These are phyloP conservation scores for Tribolium madens DNA, from an alignment of 1,140 invertebrate species.

Conservation along the genomic window DNA sequence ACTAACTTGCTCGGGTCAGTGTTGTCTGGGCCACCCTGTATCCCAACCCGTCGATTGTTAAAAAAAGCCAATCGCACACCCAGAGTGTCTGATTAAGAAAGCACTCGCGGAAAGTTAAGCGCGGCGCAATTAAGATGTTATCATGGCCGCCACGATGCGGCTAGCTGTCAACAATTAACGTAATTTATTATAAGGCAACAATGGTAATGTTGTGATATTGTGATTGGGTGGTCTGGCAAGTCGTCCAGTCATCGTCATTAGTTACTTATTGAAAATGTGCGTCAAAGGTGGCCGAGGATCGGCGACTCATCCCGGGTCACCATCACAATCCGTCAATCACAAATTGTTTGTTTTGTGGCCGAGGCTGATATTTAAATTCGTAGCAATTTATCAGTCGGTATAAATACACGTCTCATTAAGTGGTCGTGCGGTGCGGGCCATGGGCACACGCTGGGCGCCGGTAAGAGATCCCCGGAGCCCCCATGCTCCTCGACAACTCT, in stretches of 20 bases:
- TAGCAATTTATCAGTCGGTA: conserved; percentile 41
- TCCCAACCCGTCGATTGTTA: not conserved
- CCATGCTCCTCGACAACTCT: conserved; percentile 41
- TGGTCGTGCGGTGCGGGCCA: conserved; percentile 36
- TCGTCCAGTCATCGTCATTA: conserved; percentile 63
- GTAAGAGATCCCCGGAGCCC: conserved; percentile 48
- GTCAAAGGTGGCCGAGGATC: conserved; percentile 17
- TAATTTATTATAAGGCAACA: conserved; percentile 65
- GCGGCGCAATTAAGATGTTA: conserved; percentile 65
- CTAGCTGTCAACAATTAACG: conserved; percentile 65
- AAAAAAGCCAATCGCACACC: conserved; percentile 41
- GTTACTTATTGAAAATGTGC: conserved; percentile 61
- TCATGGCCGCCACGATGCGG: conserved; percentile 62
- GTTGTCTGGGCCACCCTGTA: not conserved
- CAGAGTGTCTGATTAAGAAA: conserved; percentile 61
- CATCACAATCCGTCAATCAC: not conserved
- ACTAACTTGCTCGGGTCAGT: no score
- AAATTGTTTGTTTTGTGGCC: conserved; percentile 3
- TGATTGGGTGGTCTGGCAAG: conserved; percentile 61
- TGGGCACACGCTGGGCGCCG: conserved; percentile 22
- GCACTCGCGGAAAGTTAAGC: conserved; percentile 63
- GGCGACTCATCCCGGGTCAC: not conserved
- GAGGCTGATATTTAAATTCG: conserved; percentile 8
- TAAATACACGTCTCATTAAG: conserved; percentile 46
- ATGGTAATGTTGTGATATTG: conserved; percentile 65